These are phyloP conservation scores for Nyctibius grandis DNA, from an alignment of 2,797 vertebrate genomes.

Conservation along the genomic window DNA sequence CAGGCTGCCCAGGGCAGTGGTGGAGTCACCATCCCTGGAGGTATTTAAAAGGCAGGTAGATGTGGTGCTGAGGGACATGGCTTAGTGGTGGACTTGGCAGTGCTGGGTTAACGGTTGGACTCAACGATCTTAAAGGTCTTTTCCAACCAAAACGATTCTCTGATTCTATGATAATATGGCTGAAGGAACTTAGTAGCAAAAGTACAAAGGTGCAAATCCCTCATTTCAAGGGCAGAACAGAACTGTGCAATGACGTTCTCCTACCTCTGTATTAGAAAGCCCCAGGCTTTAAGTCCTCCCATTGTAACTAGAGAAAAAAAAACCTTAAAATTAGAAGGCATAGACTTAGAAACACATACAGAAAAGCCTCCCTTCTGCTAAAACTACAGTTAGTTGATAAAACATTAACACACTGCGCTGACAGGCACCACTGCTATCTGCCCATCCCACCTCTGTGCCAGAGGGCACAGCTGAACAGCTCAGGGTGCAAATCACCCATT, in stretches of 20 bases:
- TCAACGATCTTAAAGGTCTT: no score
- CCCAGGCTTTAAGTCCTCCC: neutral
- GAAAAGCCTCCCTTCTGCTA: neutral
- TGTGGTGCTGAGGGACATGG: no score
- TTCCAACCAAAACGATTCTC: no score
- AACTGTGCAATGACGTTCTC: neutral
- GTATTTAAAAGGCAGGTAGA: no score
- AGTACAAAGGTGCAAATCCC: neutral
- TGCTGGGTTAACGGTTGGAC: no score
- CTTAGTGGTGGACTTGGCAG: no score
- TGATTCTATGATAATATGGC: no score
- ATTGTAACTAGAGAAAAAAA: neutral
- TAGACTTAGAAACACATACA: neutral
- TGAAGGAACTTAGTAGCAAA: neutral
- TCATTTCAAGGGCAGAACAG: neutral
- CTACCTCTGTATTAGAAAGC: neutral
- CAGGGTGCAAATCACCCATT: accelerated
- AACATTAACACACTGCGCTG: neutral
- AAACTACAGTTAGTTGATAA: neutral
- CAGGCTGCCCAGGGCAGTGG: no score
- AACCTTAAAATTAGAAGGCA: neutral
- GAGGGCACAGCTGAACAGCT: neutral
- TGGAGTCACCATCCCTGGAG: no score
- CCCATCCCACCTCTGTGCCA: neutral
- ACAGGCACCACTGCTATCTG: accelerated